Percentiles rank a stretch among this genome's conserved stretches.
These are phyloP conservation scores for Caerostris extrusa DNA, from an alignment of 1,140 invertebrate genomes.

Conservation along the genomic window DNA sequence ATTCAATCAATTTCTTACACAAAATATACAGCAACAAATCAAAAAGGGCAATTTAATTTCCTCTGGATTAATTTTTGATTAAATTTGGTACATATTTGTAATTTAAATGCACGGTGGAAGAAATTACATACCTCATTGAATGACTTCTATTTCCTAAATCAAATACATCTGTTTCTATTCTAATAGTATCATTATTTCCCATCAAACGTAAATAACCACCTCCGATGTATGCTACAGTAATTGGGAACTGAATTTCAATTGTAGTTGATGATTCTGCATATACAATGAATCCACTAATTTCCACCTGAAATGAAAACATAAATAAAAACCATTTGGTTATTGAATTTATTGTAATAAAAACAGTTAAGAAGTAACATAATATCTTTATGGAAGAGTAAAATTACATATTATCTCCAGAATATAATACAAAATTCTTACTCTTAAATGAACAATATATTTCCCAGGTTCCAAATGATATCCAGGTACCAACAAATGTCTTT, in stretches of 20 bases:
- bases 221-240: neutral
- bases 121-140: neutral
- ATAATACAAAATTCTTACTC: constrained; percentile 16
- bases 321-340: neutral
- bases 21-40: no score
- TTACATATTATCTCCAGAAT: no score
- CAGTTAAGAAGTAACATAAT: neutral
- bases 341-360: neutral
- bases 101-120: no score
- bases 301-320: constrained; percentile 21
- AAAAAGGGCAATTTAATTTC: no score
- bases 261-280: constrained; percentile 50
- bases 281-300: constrained; percentile 65
- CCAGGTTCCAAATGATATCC: neutral
- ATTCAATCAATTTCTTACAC: no score
- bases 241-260: constrained; percentile 8
- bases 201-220: constrained; percentile 62
- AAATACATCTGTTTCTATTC: neutral
- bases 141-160: neutral
- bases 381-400: no score
- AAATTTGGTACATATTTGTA: no score
- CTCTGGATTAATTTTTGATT: no score
- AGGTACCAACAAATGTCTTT: constrained; percentile 66
- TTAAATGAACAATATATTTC: constrained; percentile 49
- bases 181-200: constrained; percentile 38